Percentiles rank a stretch among this genome's conserved stretches.
Conservation (phyloP, 2,888 invertebrate species). For the Pollenia amentaria region DNA sequence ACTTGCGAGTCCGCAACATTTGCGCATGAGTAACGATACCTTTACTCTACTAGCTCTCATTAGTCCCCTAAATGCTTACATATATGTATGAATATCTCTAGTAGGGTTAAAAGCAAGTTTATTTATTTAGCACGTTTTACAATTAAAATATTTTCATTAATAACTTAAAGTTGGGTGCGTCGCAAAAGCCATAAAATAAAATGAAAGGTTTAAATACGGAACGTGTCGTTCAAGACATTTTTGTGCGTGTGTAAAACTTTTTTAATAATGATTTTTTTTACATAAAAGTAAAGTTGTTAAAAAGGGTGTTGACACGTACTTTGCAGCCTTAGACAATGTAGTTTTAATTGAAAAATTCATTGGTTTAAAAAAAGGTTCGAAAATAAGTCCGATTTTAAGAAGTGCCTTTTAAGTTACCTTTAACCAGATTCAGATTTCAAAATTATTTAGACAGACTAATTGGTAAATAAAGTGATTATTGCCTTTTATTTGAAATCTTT, state of each 20-base stretch:
- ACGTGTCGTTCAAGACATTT: slow-evolving; percentile 37
- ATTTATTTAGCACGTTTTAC: slow-evolving; percentile 37
- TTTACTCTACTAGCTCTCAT: too few species aligned
- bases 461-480: too few species aligned
- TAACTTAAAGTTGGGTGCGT: slow-evolving; percentile 39
- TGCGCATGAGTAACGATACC: too few species aligned
- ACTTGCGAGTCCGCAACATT: too few species aligned
- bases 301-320: slow-evolving; percentile 8
- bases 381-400: too few species aligned
- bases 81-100: not conserved
- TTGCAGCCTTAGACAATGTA: slow-evolving; percentile 2
- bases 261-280: not conserved
- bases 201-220: slow-evolving; percentile 13
- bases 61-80: not conserved
- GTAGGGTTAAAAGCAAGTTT: not conserved
- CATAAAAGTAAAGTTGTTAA: not conserved
- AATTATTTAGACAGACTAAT: too few species aligned
- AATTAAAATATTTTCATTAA: slow-evolving; percentile 62
- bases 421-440: too few species aligned
- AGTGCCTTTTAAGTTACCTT: too few species aligned
- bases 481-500: too few species aligned
- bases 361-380: too few species aligned
- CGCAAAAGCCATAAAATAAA: slow-evolving; percentile 39
- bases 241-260: not conserved
- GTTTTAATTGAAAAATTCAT: not conserved